Percentiles rank a stretch among this genome's conserved stretches.
These are phyloP conservation scores for Cyphomyrus plagiostoma DNA, from an alignment of 2,113 vertebrate species.

Conservation along the genomic window DNA sequence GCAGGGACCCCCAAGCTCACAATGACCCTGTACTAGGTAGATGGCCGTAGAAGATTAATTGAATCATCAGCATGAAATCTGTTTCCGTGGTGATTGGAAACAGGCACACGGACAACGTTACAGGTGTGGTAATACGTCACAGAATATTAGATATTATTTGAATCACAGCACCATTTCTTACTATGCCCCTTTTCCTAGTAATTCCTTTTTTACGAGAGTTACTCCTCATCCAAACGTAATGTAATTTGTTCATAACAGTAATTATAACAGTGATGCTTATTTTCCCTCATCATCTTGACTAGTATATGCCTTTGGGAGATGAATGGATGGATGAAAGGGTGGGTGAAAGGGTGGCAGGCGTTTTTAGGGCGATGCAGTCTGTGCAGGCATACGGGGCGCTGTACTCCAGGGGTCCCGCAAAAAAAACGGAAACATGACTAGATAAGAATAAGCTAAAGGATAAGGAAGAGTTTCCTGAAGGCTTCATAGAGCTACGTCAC, in stretches of 20 bases:
- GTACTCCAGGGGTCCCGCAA: too few species aligned
- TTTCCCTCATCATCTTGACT: background rate
- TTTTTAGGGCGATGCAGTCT: background rate
- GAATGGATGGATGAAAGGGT: background rate
- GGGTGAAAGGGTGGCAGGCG: background rate
- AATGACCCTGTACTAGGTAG: background rate
- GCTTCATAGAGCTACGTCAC: too few species aligned
- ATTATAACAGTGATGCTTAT: background rate
- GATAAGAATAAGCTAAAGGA: background rate
- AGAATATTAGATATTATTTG: background rate
- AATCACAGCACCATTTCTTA: background rate
- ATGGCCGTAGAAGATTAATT: background rate
- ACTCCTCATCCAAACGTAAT: background rate
- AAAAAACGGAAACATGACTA: background rate
- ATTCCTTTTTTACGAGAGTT: background rate
- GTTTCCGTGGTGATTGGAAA: background rate
- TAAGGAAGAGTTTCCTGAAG: background rate
- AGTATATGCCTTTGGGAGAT: background rate
- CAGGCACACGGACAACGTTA: background rate
- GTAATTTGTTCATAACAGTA: background rate
- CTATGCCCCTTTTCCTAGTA: background rate
- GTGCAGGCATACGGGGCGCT: background rate
- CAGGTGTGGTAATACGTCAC: background rate
- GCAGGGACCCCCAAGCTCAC: background rate
- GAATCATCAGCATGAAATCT: background rate